phyloP scores from a whole-genome alignment of 2,113 vertebrate species.

The Clarias magur region DNA sequence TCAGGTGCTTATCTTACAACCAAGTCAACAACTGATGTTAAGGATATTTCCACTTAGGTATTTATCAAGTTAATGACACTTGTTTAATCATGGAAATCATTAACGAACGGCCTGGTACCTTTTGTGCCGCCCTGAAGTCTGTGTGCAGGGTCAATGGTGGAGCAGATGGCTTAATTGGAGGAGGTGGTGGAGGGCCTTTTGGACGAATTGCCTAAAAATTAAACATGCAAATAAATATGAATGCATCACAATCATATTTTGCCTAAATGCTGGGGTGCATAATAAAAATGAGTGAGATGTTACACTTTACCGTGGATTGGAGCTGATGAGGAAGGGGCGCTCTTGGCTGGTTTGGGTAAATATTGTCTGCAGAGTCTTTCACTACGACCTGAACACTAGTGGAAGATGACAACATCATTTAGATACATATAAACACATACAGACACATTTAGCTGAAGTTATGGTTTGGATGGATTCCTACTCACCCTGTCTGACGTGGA shows the following conservation, averaged over 20 bases:
- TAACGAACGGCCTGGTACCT: slow-evolving; percentile 58
- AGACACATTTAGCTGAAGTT: too few relatives aligned
- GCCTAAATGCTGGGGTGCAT: background rate
- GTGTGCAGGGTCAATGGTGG: slow-evolving; percentile 42
- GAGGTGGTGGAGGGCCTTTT: slow-evolving; percentile 61
- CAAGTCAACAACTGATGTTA: background rate
- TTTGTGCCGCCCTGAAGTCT: slow-evolving; percentile 60
- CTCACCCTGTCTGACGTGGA: slow-evolving; percentile 54
- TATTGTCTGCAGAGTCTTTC: slow-evolving; percentile 35
- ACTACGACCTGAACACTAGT: slow-evolving; percentile 48
- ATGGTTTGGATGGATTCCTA: background rate
- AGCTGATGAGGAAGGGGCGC: background rate
- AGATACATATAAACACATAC: too few relatives aligned
- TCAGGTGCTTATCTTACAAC: background rate
- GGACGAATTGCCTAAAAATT: slow-evolving; percentile 50
- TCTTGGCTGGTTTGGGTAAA: background rate
- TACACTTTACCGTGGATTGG: slow-evolving; percentile 27
- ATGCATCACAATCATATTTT: background rate
- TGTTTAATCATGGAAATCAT: background rate
- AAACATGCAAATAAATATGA: background rate
- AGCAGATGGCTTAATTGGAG: slow-evolving; percentile 52
- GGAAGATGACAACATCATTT: slow-evolving; percentile 1
- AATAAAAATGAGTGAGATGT: background rate
- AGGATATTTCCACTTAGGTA: background rate
- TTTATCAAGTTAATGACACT: background rate